phyloP scores from a whole-genome alignment of 2,113 vertebrate species.

The Danionella cerebrum region DNA sequence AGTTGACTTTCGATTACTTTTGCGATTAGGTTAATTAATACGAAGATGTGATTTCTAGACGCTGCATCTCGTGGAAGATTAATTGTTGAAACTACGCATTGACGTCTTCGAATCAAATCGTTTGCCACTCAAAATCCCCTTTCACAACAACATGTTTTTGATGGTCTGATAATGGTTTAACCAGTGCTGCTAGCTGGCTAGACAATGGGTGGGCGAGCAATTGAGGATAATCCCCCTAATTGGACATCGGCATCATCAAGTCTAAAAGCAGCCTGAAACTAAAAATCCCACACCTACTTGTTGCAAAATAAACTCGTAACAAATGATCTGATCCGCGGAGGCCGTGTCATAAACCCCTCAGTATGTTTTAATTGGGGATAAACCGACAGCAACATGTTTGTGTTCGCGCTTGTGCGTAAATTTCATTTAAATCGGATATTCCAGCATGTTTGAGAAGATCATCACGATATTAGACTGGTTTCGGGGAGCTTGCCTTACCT shows the following conservation, averaged over 20 bases:
- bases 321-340: conserved; percentile 15
- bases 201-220: conserved; percentile 44
- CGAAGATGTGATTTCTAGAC: conserved; percentile 33
- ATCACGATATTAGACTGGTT: neutral
- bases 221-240: conserved; percentile 69
- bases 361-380: conserved; percentile 34
- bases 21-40: conserved; percentile 29
- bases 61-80: conserved; percentile 13
- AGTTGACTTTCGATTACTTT: conserved; percentile 38
- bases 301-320: conserved; percentile 43
- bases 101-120: conserved; percentile 41
- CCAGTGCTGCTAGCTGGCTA: neutral
- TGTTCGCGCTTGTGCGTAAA: neutral
- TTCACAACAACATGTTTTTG: conserved; percentile 45
- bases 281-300: conserved; percentile 45
- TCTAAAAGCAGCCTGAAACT: conserved; percentile 55
- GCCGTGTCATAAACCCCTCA: conserved; percentile 2
- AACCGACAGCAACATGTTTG: conserved; percentile 28
- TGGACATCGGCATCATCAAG: conserved; percentile 53
- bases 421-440: neutral
- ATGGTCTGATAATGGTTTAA: conserved; percentile 43
- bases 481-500: neutral
- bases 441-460: too few relatives aligned
- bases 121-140: conserved; percentile 54
- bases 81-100: conserved; percentile 37